phyloP scores from a whole-genome alignment of 2,113 vertebrate species.

The Gadus chalcogrammus region DNA sequence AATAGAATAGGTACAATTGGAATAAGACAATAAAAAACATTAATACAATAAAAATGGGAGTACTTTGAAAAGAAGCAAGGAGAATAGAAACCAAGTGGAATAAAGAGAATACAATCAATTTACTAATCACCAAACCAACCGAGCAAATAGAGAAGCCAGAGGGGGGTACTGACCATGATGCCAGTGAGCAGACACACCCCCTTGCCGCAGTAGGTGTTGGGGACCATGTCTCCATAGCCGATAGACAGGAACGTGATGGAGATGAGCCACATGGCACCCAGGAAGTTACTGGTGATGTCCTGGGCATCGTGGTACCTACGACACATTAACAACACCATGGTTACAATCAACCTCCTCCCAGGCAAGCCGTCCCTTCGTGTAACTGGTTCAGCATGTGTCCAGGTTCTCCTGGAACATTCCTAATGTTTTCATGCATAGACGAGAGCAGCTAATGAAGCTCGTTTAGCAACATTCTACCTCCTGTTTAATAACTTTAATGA shows the following conservation, averaged over 20 bases:
- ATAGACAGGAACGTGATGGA: conserved; percentile 99
- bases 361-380: too few relatives aligned
- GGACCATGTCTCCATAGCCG: conserved; percentile 97
- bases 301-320: conserved; percentile 95
- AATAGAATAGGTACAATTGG: too few relatives aligned
- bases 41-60: too few relatives aligned
- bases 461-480: too few relatives aligned
- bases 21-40: too few relatives aligned
- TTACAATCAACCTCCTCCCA: too few relatives aligned
- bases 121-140: conserved; percentile 37
- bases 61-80: too few relatives aligned
- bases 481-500: too few relatives aligned
- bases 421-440: too few relatives aligned
- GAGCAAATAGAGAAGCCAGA: conserved; percentile 61
- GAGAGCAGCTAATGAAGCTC: too few relatives aligned
- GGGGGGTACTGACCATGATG: conserved; percentile 87
- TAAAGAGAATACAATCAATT: conserved; percentile 19
- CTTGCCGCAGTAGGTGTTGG: conserved; percentile 97
- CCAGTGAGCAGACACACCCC: conserved; percentile 97
- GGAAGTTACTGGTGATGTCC: conserved; percentile 97
- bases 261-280: conserved; percentile 99
- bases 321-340: neutral
- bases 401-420: too few relatives aligned
- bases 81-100: neutral
- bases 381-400: too few relatives aligned